Conservation (phyloP, 53 echinoderm and acorn worm species). For the Holothuria scabra region DNA sequence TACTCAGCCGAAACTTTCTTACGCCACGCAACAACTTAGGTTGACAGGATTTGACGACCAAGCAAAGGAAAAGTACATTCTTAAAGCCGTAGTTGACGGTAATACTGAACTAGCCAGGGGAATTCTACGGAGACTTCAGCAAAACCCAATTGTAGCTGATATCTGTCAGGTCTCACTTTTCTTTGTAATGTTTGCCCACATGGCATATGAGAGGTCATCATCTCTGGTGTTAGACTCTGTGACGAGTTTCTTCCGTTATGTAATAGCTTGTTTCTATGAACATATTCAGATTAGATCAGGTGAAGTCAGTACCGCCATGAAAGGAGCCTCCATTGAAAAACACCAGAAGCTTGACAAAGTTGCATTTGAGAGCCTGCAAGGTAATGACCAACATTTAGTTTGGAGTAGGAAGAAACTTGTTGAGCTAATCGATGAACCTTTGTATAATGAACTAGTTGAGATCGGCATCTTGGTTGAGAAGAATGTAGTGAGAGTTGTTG, state of each 20-base stretch:
- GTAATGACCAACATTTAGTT: background rate
- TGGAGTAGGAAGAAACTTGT: background rate
- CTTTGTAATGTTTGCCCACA: background rate
- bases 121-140: background rate
- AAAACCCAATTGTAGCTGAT: background rate
- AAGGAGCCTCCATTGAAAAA: background rate
- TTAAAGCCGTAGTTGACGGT: background rate
- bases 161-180: background rate
- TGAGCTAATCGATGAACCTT: background rate
- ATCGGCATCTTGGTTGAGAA: constrained; percentile 15
- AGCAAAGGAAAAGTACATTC: background rate
- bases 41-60: constrained; percentile 12
- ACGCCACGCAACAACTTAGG: background rate
- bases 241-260: background rate
- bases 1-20: background rate
- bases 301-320: too few species aligned
- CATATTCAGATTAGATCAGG: background rate
- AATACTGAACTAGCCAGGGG: background rate
- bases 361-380: constrained; percentile 11
- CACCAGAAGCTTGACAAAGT: background rate
- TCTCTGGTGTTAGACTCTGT: background rate
- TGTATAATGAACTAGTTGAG: background rate
- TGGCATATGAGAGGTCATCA: background rate
- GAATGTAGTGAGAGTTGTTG: too few species aligned
- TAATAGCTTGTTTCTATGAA: background rate